A percentile compares a stretch with the other conserved stretches of the same genome.
phyloP scores from a whole-genome alignment of 92 coral and sea anemone species.

The Porites divaricata region DNA sequence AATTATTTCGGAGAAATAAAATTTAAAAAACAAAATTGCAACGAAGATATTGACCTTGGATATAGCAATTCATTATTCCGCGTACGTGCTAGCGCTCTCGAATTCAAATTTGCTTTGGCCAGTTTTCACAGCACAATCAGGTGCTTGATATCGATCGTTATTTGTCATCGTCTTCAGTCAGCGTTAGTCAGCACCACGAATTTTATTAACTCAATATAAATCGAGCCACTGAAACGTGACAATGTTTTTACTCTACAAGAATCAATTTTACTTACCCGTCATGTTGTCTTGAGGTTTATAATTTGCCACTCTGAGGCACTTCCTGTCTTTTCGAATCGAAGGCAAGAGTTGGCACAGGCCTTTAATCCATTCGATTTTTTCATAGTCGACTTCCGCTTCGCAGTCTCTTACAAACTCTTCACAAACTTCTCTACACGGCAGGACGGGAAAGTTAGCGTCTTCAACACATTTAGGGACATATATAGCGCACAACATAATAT shows the following conservation, averaged over 20 bases:
- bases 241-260: not conserved
- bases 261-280: conserved; percentile 39
- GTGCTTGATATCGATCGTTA: too few species aligned
- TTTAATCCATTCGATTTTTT: conserved; percentile 62
- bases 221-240: not conserved
- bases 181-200: not conserved
- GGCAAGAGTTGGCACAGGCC: conserved; percentile 60
- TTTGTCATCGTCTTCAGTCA: too few species aligned
- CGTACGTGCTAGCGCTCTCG: not conserved
- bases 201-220: not conserved
- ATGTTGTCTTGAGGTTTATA: conserved; percentile 38
- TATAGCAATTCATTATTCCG: too few species aligned
- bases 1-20: not conserved
- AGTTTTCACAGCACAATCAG: too few species aligned
- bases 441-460: conserved; percentile 43
- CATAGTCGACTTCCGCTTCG: conserved; percentile 19
- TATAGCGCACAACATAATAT: conserved; percentile 53
- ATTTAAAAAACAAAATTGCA: not conserved
- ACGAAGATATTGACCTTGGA: not conserved
- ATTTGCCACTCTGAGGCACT: conserved; percentile 47
- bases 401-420: conserved; percentile 60
- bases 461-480: conserved; percentile 60
- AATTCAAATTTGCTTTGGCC: not conserved
- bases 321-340: not conserved
- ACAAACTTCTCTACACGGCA: conserved; percentile 65